phyloP scores from a whole-genome alignment of 2,113 vertebrate genomes.

The Crotalus tigris region DNA sequence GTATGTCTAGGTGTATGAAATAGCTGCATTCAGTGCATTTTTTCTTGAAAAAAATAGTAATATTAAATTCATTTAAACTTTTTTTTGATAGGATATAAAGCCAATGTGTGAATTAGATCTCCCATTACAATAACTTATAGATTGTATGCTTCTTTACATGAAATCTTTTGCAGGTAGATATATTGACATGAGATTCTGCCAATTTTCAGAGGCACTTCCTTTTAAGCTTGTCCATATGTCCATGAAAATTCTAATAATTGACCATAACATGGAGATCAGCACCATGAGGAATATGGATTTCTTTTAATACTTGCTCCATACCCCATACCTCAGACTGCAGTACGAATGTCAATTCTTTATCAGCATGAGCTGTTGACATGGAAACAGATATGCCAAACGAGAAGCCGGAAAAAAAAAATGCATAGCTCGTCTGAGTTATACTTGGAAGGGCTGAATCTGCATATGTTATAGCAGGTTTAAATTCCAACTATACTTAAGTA shows the following conservation, averaged over 20 bases:
- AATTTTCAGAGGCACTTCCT: constrained; percentile 46
- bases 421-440: constrained; percentile 60
- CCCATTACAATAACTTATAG: background rate
- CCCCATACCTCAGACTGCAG: constrained; percentile 56
- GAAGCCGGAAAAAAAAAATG: constrained; percentile 56
- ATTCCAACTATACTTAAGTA: constrained; percentile 54
- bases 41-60: background rate
- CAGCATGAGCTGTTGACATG: constrained; percentile 69
- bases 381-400: constrained; percentile 66
- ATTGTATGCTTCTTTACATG: constrained; percentile 54
- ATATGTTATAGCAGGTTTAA: constrained; percentile 62
- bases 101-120: background rate
- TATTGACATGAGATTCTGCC: constrained; percentile 50
- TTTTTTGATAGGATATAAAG: background rate
- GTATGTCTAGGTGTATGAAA: background rate
- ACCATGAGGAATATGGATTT: constrained; percentile 57
- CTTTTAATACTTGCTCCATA: constrained; percentile 65
- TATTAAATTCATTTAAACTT: background rate
- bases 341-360: constrained; percentile 68
- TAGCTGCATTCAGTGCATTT: background rate
- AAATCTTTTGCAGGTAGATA: constrained; percentile 50
- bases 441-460: constrained; percentile 62
- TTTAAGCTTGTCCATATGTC: constrained; percentile 17
- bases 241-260: constrained; percentile 53
- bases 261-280: constrained; percentile 45